These are phyloP conservation scores for Formicarius rufipectus DNA, from an alignment of 2,113 vertebrate species.

Conservation along the genomic window DNA sequence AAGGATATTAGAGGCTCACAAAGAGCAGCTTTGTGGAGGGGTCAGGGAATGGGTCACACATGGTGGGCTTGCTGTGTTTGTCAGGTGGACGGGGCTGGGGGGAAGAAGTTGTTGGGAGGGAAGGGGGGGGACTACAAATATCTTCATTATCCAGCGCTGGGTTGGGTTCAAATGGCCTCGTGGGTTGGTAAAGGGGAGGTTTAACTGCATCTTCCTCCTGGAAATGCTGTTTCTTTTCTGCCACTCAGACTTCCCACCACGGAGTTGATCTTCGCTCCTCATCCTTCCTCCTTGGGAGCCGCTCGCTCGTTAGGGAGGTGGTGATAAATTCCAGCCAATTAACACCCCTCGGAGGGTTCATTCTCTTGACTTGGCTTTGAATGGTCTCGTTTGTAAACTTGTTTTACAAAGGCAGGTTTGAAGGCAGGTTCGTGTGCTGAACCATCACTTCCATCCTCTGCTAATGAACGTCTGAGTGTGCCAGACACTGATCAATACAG, in stretches of 20 bases:
- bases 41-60: conserved; percentile 74
- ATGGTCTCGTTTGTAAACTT: background rate
- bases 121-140: background rate
- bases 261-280: background rate
- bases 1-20: conserved; percentile 75
- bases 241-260: rapidly evolving
- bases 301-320: background rate
- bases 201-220: background rate
- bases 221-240: background rate
- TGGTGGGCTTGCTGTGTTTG: background rate
- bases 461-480: conserved; percentile 30
- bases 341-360: background rate
- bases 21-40: conserved; percentile 72
- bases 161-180: background rate
- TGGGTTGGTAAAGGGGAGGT: background rate
- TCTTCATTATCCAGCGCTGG: background rate
- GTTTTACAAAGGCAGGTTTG: background rate
- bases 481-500: conserved; percentile 60
- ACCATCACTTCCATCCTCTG: background rate
- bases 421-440: background rate
- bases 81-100: conserved; percentile 59
- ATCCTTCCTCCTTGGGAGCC: background rate
- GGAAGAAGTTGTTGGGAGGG: background rate
- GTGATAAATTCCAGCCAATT: background rate
- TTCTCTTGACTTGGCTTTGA: background rate